Percentiles rank a stretch among this genome's conserved stretches.
Evolutionary conservation across 2,113 vertebrate genomes (phyloP).

Genomic region (Eurypyga helias): DNA sequence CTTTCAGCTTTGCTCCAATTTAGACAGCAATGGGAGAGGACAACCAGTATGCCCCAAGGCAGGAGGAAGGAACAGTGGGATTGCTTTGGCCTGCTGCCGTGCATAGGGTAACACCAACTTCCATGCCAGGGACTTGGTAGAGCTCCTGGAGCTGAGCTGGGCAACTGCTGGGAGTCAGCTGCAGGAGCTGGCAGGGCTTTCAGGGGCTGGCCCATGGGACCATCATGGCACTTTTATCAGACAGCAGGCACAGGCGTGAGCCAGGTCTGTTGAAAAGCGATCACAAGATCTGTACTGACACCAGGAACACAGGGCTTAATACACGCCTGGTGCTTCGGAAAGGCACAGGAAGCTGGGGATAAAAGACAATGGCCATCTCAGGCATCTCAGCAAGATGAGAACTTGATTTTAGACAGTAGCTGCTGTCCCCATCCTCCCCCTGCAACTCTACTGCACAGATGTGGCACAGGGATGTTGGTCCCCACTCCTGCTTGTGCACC

Average conservation of each 20-base stretch:
- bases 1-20: not conserved
- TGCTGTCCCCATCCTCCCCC: not conserved
- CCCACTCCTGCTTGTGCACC: not conserved
- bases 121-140: not conserved
- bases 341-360: not conserved
- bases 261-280: not conserved
- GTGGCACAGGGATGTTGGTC: not conserved
- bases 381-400: not conserved
- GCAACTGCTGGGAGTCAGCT: accelerated
- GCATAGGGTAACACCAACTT: not conserved
- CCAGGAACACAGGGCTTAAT: not conserved
- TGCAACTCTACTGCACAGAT: not conserved
- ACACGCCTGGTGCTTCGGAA: not conserved
- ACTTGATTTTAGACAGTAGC: not conserved
- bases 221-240: not conserved
- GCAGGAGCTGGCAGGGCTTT: not conserved
- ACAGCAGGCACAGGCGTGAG: not conserved
- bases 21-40: not conserved
- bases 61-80: not conserved
- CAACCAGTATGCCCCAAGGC: not conserved
- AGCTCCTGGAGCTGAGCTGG: accelerated
- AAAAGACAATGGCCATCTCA: not conserved
- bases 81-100: not conserved
- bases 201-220: not conserved
- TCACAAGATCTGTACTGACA: not conserved